Percentiles rank a stretch among this genome's conserved stretches.
phyloP scores from a whole-genome alignment of 2,113 vertebrate species.

The Cinclus cinclus region DNA sequence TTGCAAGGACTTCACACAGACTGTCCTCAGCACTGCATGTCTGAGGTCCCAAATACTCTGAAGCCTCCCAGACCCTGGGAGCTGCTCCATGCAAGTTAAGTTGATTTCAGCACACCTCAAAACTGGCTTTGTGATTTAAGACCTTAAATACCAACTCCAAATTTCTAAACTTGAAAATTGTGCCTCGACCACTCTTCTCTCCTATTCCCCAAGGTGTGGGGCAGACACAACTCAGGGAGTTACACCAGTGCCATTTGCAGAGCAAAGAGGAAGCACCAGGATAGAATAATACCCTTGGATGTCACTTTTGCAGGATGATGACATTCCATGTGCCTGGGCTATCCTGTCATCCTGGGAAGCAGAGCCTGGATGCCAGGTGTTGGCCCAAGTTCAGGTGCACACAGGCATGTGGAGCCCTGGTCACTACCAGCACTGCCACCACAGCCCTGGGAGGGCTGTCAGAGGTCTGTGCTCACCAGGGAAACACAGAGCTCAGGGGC shows the following conservation, averaged over 20 bases:
- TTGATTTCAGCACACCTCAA: fast-evolving
- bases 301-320: background rate
- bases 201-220: background rate
- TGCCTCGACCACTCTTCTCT: background rate
- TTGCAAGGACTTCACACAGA: background rate
- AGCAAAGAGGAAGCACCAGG: background rate
- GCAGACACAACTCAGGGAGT: background rate
- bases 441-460: background rate
- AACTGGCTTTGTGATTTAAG: background rate
- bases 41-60: background rate
- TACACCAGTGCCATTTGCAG: background rate
- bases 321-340: fast-evolving
- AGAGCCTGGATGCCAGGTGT: background rate
- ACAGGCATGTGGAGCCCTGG: background rate
- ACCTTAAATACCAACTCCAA: background rate
- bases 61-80: background rate
- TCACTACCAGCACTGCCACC: background rate
- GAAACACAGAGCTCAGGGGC: background rate
- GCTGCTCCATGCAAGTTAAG: background rate
- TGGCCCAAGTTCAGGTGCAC: background rate
- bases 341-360: background rate
- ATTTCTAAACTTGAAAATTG: background rate
- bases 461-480: background rate
- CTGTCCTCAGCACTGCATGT: background rate
- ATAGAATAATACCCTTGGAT: no score